phyloP scores from a whole-genome alignment of 2,113 vertebrate species.

The Pyxicephalus adspersus region DNA sequence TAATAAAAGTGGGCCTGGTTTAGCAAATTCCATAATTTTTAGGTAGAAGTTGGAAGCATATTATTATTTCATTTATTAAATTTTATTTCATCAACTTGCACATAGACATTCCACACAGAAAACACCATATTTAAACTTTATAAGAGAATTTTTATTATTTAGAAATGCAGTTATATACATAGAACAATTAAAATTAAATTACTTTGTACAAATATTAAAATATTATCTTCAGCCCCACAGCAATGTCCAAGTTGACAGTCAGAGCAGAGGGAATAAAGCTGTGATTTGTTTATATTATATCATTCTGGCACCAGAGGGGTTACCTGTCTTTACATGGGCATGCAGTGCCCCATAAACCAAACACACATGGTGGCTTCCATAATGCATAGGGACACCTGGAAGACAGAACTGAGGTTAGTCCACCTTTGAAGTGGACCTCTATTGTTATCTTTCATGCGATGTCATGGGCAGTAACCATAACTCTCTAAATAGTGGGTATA shows the following conservation, averaged over 20 bases:
- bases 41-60: too few relatives aligned
- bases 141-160: constrained; percentile 94
- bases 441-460: neutral
- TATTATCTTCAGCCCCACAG: constrained; percentile 98
- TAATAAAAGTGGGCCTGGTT: too few relatives aligned
- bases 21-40: too few relatives aligned
- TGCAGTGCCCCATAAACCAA: neutral
- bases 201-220: constrained; percentile 99
- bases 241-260: constrained; percentile 87
- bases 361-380: neutral
- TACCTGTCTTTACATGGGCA: constrained; percentile 65
- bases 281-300: constrained; percentile 31
- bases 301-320: constrained; percentile 21
- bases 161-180: constrained; percentile 99
- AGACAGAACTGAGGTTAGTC: constrained; percentile 3
- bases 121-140: constrained; percentile 6
- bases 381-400: neutral
- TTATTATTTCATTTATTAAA: too few relatives aligned
- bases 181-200: constrained; percentile 99
- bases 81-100: too few relatives aligned
- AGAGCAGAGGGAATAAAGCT: constrained; percentile 50
- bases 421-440: neutral
- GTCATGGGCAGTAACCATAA: neutral
- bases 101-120: neutral
- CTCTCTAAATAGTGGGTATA: neutral